Evolutionary conservation across 2,888 invertebrate species (phyloP).

Genomic region (Watsonalla binaria): DNA sequence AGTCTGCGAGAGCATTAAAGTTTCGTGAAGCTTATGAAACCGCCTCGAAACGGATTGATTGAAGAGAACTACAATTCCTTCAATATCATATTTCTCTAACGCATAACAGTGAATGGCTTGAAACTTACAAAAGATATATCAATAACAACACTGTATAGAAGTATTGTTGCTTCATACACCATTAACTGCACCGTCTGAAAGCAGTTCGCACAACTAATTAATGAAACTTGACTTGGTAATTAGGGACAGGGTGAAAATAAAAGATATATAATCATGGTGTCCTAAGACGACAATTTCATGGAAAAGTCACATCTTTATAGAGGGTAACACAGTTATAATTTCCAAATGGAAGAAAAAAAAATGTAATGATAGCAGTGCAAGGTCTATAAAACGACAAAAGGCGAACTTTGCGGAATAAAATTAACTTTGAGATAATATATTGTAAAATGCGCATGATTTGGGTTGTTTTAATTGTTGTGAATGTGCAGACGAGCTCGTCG

Average conservation of each 20-base stretch:
- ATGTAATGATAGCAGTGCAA: no score
- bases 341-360: no score
- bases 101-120: not conserved
- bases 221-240: not conserved
- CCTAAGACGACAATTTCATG: no score
- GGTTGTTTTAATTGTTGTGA: constrained; percentile 1
- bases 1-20: constrained; percentile 7
- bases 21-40: not conserved
- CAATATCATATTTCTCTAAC: not conserved
- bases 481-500: constrained; percentile 92
- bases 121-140: not conserved
- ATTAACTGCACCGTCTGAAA: not conserved
- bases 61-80: not conserved
- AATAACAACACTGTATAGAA: not conserved
- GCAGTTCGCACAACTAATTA: constrained; percentile 6
- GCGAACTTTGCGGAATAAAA: no score
- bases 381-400: no score
- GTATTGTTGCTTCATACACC: not conserved
- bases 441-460: no score
- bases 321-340: no score
- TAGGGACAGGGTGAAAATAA: not conserved
- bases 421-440: no score
- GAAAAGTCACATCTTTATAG: no score
- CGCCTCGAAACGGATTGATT: not conserved
- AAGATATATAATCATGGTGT: no score